A percentile compares a stretch with the other conserved stretches of the same genome.
Conservation (phyloP, 2,797 vertebrate genomes). For the Urophycis tenuis region DNA sequence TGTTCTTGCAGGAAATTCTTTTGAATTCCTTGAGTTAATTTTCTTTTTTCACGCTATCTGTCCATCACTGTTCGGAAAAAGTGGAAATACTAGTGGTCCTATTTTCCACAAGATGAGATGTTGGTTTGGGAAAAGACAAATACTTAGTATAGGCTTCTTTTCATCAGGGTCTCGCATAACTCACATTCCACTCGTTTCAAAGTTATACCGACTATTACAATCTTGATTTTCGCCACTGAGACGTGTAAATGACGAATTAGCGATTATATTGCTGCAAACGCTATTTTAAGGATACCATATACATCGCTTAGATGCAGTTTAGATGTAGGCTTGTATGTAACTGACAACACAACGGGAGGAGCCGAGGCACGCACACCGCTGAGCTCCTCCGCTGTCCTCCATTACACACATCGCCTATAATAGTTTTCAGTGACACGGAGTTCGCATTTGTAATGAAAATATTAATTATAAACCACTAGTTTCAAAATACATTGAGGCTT, state of each 20-base stretch:
- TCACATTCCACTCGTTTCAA: slow-evolving; percentile 54
- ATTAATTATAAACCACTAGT: too few species aligned
- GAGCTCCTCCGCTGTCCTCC: too few species aligned
- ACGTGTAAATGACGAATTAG: slow-evolving; percentile 28
- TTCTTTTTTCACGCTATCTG: slow-evolving; percentile 86
- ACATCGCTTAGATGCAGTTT: too few species aligned
- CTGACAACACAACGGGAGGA: too few species aligned
- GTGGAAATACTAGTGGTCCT: slow-evolving; percentile 64
- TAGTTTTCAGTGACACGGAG: neutral
- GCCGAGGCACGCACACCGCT: too few species aligned
- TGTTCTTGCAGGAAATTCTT: slow-evolving; percentile 94
- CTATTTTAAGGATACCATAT: neutral
- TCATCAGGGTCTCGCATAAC: slow-evolving; percentile 62
- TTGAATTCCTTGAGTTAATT: slow-evolving; percentile 74
- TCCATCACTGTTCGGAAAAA: slow-evolving; percentile 72
- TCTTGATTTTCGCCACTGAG: neutral
- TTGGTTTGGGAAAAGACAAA: slow-evolving; percentile 41
- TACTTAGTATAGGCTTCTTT: slow-evolving; percentile 50
- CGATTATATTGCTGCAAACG: neutral
- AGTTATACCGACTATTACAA: too few species aligned
- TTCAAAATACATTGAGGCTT: neutral
- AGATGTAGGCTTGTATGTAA: too few species aligned
- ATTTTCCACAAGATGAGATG: slow-evolving; percentile 69
- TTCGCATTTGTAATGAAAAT: too few species aligned
- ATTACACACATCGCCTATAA: too few species aligned